Conservation (phyloP, 2,888 invertebrate genomes). For the Tetranychus piercei region DNA sequence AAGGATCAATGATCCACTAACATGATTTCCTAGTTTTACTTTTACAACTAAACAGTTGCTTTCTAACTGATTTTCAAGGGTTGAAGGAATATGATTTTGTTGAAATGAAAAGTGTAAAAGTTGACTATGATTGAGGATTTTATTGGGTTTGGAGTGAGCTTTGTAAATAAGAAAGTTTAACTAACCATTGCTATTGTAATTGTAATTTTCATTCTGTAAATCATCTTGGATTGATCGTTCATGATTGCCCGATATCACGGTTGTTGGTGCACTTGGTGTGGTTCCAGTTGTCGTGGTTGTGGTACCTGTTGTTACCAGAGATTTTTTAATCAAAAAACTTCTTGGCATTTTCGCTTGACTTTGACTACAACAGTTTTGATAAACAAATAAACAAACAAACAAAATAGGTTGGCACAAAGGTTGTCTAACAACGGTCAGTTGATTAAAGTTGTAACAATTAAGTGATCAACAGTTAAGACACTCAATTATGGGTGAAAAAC, state of each 20-base stretch:
- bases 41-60: neutral
- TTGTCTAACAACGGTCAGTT: too few relatives aligned
- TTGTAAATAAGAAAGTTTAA: neutral
- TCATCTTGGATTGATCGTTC: neutral
- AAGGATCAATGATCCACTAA: neutral
- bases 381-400: neutral
- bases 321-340: neutral
- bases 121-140: neutral
- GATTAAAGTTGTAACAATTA: too few relatives aligned
- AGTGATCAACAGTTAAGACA: too few relatives aligned
- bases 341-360: neutral
- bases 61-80: neutral
- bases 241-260: too few relatives aligned
- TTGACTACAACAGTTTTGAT: neutral
- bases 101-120: too few relatives aligned
- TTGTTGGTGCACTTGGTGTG: neutral
- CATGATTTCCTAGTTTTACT: neutral
- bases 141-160: neutral
- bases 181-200: constrained; percentile 1
- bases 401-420: neutral
- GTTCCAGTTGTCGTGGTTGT: neutral
- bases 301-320: neutral
- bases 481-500: too few relatives aligned
- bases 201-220: neutral
- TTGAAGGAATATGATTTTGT: too few relatives aligned